Evolutionary conservation across 2,888 invertebrate species (phyloP), one percentile per base, ranked within the genome.

Genomic region (Epinotia nisella): DNA sequence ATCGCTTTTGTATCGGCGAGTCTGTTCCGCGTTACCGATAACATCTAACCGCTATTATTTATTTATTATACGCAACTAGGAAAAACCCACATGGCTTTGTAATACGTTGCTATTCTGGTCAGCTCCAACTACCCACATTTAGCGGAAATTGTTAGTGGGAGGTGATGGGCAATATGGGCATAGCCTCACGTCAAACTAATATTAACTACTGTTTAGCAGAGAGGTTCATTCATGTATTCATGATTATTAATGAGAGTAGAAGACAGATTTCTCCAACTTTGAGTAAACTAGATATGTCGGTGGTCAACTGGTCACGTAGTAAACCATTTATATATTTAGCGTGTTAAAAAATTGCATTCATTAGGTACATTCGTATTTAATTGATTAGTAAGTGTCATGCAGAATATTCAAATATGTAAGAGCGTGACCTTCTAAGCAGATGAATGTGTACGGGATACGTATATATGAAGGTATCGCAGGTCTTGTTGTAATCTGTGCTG

Each of bases 1-100:
- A 72, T 72, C 61, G 60, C 72, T 68, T 66, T 62, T 68, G 72
- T 72, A 72, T 72, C 72, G 72, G 71, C 55, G 29, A 66, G 71
- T 72, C 68, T 62, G 72, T 67, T 61, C 56, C 55, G 61, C 55
- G 72, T 72, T 68, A 45, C 66, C 7, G 72, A 72, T 72, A 72
- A 72, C 61, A 72, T 72, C 72, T 56, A 21, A 59, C 49, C 9
- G n/a, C 67, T 51, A 61, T 67, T 71, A 71, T 65, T 65, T 65
- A 66, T 66, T 21, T 39, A 39, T 39, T 24, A 21, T n/a, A 21
- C n/a, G 29, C n/a, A 24, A n/a, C 45, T 49, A 59, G 49, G 49
- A 59, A 59, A 68, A 51, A 59, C 68, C 68, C 68, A 68, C 66
- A 66, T 66, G 66, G 55, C n/a, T 15, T 19, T 19, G 55, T 39